Evolutionary conservation across 2,113 vertebrate genomes (phyloP).

Genomic region (Dromaius novaehollandiae): DNA sequence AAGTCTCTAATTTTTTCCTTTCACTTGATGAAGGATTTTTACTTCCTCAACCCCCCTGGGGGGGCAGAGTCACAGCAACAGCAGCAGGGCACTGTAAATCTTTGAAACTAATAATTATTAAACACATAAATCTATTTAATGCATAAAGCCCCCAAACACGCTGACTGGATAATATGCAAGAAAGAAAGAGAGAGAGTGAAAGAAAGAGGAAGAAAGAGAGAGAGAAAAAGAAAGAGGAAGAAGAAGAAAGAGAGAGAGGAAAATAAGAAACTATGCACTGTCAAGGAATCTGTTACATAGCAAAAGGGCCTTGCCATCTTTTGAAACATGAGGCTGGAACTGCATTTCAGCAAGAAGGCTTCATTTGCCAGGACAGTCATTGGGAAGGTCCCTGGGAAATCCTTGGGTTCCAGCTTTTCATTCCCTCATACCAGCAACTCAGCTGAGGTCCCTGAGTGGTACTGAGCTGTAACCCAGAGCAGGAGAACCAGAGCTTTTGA

Average conservation of each 20-base stretch:
- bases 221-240: neutral
- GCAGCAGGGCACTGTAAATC: conserved; percentile 42
- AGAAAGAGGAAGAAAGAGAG: neutral
- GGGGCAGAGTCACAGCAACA: neutral
- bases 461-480: neutral
- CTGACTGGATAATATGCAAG: conserved; percentile 4
- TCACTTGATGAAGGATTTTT: conserved; percentile 37
- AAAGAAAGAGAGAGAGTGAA: neutral
- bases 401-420: neutral
- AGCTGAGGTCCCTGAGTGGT: neutral
- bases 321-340: neutral
- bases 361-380: neutral
- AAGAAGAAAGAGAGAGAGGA: neutral
- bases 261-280: neutral
- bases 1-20: conserved; percentile 49
- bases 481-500: neutral
- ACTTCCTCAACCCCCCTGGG: neutral
- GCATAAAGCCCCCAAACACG: neutral
- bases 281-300: neutral
- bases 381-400: neutral
- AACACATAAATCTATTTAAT: conserved; percentile 63
- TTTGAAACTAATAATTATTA: conserved; percentile 68
- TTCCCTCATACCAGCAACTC: neutral
- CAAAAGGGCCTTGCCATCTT: neutral
- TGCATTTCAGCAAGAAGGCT: neutral